phyloP scores from a whole-genome alignment of 92 coral and sea anemone species.

The Metridium senile region DNA sequence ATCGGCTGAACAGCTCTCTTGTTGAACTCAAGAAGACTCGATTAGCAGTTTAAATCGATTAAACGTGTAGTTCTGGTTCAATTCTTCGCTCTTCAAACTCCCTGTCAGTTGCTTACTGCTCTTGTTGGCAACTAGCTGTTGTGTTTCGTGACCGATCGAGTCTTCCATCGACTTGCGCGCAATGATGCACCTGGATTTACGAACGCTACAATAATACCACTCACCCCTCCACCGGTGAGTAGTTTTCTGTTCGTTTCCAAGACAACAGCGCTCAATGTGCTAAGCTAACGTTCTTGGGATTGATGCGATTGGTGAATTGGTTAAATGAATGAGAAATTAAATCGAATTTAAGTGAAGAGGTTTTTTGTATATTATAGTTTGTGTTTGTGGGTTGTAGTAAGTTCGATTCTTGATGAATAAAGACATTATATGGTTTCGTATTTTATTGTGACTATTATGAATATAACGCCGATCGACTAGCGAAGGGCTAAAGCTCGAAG shows the following conservation, averaged over 20 bases:
- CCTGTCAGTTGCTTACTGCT: background rate
- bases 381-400: no score
- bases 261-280: background rate
- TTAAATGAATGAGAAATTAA: background rate
- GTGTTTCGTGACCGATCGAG: slow-evolving; percentile 15
- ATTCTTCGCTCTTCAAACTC: background rate
- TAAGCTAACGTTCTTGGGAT: no score
- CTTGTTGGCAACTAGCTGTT: background rate
- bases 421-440: no score
- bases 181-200: slow-evolving; percentile 25
- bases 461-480: no score
- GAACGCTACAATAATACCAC: background rate
- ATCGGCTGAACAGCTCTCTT: background rate
- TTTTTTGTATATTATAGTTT: no score
- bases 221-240: background rate
- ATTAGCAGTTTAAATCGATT: background rate
- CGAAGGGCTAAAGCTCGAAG: no score
- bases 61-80: background rate
- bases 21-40: background rate
- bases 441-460: no score
- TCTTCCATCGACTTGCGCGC: slow-evolving; percentile 41
- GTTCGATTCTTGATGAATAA: no score
- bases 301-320: background rate
- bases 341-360: no score
- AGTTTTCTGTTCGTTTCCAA: background rate